A percentile compares a stretch with the other conserved stretches of the same genome.
phyloP scores from a whole-genome alignment of 2,113 vertebrate species.

The Rhipidura dahli region DNA sequence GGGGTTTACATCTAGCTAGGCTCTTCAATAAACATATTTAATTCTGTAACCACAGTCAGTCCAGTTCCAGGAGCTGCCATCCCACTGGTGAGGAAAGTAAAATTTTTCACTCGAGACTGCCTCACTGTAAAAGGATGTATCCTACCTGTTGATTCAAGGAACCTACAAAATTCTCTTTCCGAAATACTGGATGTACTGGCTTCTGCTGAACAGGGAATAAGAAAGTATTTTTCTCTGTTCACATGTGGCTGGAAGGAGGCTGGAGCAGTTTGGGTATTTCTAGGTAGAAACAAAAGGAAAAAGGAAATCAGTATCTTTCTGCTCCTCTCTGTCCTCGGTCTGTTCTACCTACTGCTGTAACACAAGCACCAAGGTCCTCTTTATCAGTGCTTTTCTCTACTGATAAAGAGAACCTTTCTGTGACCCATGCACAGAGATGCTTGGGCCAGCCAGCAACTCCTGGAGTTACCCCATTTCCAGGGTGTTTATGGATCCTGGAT shows the following conservation, averaged over 20 bases:
- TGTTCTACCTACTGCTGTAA: background rate
- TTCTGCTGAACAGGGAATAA: background rate
- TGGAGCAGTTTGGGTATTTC: background rate
- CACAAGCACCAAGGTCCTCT: background rate
- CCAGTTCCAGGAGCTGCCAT: background rate
- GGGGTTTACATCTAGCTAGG: background rate
- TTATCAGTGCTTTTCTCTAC: background rate
- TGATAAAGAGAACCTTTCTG: background rate
- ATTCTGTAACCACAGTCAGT: background rate
- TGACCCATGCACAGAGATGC: background rate
- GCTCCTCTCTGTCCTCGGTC: background rate
- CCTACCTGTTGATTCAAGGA: background rate
- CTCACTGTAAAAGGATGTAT: background rate
- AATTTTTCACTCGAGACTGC: background rate
- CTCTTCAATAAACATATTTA: background rate
- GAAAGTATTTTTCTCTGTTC: background rate
- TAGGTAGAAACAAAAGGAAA: background rate
- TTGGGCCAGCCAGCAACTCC: background rate
- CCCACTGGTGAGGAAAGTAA: background rate
- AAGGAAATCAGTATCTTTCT: background rate
- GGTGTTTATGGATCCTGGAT: background rate
- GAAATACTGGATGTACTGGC: background rate
- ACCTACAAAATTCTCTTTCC: background rate
- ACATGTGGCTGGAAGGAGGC: fast-evolving
- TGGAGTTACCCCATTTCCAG: background rate